A percentile compares a stretch with the other conserved stretches of the same genome.
Conservation (phyloP, 2,113 vertebrate genomes). For the Triplophysa tibetana region DNA sequence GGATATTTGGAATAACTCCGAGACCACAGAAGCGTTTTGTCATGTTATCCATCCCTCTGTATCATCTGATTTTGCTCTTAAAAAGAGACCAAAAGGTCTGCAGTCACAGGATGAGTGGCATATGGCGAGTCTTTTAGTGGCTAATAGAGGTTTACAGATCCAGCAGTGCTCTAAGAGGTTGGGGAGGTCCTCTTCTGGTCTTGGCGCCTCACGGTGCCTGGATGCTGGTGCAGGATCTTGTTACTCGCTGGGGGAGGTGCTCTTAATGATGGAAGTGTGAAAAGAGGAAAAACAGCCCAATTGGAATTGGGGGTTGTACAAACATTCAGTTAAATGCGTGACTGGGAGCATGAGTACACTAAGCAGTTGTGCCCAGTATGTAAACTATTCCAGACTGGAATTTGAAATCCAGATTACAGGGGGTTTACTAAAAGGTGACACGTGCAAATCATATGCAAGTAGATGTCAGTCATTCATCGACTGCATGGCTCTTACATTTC, state of each 20-base stretch:
- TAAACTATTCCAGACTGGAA: constrained; percentile 4
- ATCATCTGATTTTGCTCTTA: constrained; percentile 11
- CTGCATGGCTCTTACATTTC: background rate
- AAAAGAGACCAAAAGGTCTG: constrained; percentile 14
- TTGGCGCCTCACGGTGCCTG: constrained; percentile 35
- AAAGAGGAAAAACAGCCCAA: constrained; percentile 40
- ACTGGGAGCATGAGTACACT: background rate
- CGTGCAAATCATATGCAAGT: background rate
- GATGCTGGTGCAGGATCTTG: constrained; percentile 49
- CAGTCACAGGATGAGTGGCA: constrained; percentile 10
- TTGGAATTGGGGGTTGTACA: constrained; percentile 40
- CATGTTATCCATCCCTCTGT: background rate
- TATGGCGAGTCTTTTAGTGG: constrained; percentile 40
- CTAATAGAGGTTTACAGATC: constrained; percentile 24
- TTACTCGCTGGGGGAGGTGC: constrained; percentile 46
- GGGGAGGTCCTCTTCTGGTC: constrained; percentile 29
- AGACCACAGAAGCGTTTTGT: background rate
- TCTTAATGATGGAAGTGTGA: constrained; percentile 31
- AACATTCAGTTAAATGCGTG: constrained; percentile 24
- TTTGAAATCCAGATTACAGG: background rate
- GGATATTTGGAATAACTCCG: background rate
- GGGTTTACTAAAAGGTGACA: too few relatives aligned
- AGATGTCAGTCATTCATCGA: constrained; percentile 8
- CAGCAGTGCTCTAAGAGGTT: constrained; percentile 2
- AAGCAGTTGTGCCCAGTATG: background rate